Evolutionary conservation across 2,797 vertebrate species (phyloP).

Genomic region (Acipenser transmontanus): DNA sequence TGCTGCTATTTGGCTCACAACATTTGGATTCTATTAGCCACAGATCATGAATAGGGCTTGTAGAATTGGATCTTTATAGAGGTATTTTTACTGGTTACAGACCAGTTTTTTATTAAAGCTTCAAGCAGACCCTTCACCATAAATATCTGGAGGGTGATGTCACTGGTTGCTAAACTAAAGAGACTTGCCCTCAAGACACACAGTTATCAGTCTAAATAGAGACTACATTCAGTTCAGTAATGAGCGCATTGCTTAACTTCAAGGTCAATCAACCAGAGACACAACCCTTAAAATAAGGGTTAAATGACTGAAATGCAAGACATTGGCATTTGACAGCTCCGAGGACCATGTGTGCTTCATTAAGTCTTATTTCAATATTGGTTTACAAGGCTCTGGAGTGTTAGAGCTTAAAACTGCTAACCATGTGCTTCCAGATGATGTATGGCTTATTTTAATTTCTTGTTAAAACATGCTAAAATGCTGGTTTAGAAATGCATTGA

Average conservation of each 20-base stretch:
- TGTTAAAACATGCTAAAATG: too few relatives aligned
- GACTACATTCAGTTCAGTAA: not conserved
- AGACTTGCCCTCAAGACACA: not conserved
- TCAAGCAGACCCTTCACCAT: not conserved
- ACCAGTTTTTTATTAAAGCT: too few relatives aligned
- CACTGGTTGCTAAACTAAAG: not conserved
- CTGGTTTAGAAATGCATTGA: too few relatives aligned
- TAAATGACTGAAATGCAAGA: slow-evolving; percentile 1
- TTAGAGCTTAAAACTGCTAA: not conserved
- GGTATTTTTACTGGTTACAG: too few relatives aligned
- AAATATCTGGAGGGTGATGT: not conserved
- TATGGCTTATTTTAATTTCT: too few relatives aligned
- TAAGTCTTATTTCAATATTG: slow-evolving; percentile 9
- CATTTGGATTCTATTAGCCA: too few relatives aligned
- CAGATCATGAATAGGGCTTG: too few relatives aligned
- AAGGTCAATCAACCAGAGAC: slow-evolving; percentile 6
- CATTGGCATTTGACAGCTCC: slow-evolving; percentile 7
- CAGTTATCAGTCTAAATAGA: not conserved
- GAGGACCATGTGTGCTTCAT: slow-evolving; percentile 8
- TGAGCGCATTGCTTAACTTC: slow-evolving; percentile 9
- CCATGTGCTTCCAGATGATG: too few relatives aligned
- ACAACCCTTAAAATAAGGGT: slow-evolving; percentile 4
- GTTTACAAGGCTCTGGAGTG: not conserved
- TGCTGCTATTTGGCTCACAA: too few relatives aligned
- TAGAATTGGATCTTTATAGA: too few relatives aligned